These are phyloP conservation scores for Drosophila watanabei DNA, from an alignment of 1,140 invertebrate genomes.

Conservation along the genomic window DNA sequence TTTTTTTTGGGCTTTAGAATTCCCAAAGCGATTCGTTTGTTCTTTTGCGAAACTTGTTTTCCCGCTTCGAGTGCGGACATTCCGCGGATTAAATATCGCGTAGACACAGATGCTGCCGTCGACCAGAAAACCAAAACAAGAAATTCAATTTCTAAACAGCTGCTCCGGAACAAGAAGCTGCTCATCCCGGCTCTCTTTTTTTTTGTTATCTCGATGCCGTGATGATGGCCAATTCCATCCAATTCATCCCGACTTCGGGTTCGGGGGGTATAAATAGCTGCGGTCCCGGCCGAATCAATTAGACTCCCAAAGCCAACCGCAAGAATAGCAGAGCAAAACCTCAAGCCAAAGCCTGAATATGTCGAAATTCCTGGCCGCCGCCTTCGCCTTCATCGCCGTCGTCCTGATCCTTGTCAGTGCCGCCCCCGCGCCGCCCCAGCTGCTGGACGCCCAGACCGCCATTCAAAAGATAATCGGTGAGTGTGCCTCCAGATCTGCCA, in stretches of 20 bases:
- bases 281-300: slow-evolving; percentile 50
- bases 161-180: slow-evolving; percentile 38
- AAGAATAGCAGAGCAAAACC: slow-evolving; percentile 32
- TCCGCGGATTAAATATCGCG: slow-evolving; percentile 56
- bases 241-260: slow-evolving; percentile 33
- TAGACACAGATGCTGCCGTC: slow-evolving; percentile 20
- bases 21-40: slow-evolving; percentile 57
- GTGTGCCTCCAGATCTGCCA: slow-evolving; percentile 8
- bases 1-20: no score
- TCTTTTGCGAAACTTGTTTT: slow-evolving; percentile 78
- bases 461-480: slow-evolving; percentile 74
- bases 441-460: slow-evolving; percentile 67
- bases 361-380: slow-evolving; percentile 59
- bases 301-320: slow-evolving; percentile 51
- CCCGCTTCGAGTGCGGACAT: slow-evolving; percentile 43
- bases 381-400: slow-evolving; percentile 46
- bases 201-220: background rate
- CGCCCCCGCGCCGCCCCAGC: slow-evolving; percentile 56
- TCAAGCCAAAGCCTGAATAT: slow-evolving; percentile 40
- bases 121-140: slow-evolving; percentile 45
- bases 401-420: slow-evolving; percentile 51
- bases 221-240: slow-evolving; percentile 11
- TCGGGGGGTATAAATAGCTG: slow-evolving; percentile 68
- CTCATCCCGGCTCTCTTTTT: slow-evolving; percentile 16
- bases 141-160: slow-evolving; percentile 61